Percentiles rank a stretch among this genome's conserved stretches.
Conservation (phyloP, 2,888 invertebrate species). For the Sphaerophoria taeniata region DNA sequence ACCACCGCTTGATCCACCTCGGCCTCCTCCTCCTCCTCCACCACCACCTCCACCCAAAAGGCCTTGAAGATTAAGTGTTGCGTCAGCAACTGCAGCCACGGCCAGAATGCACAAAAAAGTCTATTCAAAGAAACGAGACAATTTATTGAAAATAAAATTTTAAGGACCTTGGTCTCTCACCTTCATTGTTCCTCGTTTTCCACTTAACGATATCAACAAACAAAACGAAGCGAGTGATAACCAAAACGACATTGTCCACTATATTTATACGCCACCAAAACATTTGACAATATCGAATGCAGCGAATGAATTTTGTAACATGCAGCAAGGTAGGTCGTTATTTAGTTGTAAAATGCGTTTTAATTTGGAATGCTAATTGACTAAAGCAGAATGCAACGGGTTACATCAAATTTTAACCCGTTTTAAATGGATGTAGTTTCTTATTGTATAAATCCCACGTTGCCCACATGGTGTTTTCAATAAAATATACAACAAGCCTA, state of each 20-base stretch:
- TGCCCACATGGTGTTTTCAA: neutral
- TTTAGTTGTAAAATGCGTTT: constrained; percentile 32
- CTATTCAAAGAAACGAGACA: constrained; percentile 27
- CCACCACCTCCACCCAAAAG: neutral
- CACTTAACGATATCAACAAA: constrained; percentile 55
- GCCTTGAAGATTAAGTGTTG: constrained; percentile 13
- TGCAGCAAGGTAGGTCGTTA: constrained; percentile 39
- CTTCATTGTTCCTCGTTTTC: constrained; percentile 60
- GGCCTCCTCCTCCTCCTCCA: neutral
- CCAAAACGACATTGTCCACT: constrained; percentile 12
- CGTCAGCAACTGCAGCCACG: constrained; percentile 50
- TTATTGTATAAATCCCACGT: neutral
- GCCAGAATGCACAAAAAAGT: constrained; percentile 62
- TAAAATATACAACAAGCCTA: too few relatives aligned
- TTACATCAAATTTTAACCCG: constrained; percentile 12
- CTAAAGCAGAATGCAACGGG: neutral
- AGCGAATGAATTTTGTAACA: constrained; percentile 33
- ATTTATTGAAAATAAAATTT: neutral
- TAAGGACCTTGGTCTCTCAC: constrained; percentile 29
- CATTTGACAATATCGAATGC: constrained; percentile 2
- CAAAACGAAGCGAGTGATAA: constrained; percentile 59
- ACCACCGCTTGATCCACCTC: neutral
- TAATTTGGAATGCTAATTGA: neutral
- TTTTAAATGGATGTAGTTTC: neutral
- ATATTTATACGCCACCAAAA: constrained; percentile 63